Conservation (phyloP, 92 coral and sea anemone species). For the Porites evermanni region DNA sequence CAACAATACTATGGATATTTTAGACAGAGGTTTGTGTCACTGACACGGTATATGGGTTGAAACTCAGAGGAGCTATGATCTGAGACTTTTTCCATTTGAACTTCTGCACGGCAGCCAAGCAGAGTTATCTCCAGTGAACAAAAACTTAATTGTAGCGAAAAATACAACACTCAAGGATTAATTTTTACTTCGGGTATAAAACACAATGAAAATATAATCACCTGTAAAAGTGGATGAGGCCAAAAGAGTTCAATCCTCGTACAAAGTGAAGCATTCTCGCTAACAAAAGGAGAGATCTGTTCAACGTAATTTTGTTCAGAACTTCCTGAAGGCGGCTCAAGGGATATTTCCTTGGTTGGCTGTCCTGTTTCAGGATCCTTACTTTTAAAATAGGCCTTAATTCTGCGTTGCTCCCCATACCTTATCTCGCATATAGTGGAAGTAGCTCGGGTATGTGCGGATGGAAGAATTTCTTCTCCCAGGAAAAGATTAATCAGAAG, state of each 20-base stretch:
- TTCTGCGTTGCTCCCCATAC: conserved; percentile 23
- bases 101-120: no score
- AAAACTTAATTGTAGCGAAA: no score
- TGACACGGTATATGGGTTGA: no score
- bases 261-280: conserved; percentile 2
- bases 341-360: background rate
- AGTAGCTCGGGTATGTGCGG: background rate
- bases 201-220: background rate
- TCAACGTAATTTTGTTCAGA: conserved; percentile 14
- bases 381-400: conserved; percentile 23
- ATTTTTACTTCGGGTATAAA: no score
- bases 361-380: background rate
- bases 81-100: no score
- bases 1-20: no score
- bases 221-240: conserved; percentile 32
- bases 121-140: no score
- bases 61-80: no score
- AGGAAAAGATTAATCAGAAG: conserved; percentile 42
- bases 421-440: conserved; percentile 41
- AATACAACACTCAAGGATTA: no score
- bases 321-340: background rate
- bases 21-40: no score
- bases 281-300: conserved; percentile 29
- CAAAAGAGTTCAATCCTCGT: conserved; percentile 40
- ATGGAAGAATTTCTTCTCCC: conserved; percentile 45